phyloP scores from a whole-genome alignment of 2,797 vertebrate genomes.

The Halcyon badia region DNA sequence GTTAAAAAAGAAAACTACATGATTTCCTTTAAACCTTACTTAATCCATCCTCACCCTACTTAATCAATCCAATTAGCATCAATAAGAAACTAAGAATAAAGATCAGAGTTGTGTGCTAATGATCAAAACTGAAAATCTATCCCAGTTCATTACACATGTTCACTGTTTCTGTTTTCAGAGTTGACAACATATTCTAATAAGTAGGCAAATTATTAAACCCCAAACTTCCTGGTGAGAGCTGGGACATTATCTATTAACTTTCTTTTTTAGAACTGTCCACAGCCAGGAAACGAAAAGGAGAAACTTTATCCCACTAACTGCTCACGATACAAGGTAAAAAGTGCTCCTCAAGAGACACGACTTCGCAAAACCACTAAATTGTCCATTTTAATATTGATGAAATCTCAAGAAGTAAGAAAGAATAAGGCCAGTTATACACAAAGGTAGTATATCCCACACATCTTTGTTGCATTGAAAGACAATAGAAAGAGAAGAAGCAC shows the following conservation, averaged over 20 bases:
- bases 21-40: background rate
- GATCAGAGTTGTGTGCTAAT: background rate
- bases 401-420: background rate
- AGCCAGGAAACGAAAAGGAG: background rate
- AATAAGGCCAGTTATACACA: background rate
- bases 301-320: background rate
- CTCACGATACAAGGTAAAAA: background rate
- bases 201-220: background rate
- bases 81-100: background rate
- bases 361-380: background rate
- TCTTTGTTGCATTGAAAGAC: background rate
- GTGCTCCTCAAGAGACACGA: background rate
- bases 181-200: background rate
- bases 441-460: background rate
- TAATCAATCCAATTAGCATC: background rate
- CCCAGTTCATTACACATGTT: background rate
- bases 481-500: slow-evolving; percentile 3
- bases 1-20: background rate
- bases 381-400: background rate
- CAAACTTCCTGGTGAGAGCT: background rate
- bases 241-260: background rate
- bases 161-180: background rate
- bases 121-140: background rate
- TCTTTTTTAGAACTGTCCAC: background rate
- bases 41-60: background rate